Base-by-base conservation (phyloP, 1,140 invertebrate species). In the Calosoma granatense region DNA sequence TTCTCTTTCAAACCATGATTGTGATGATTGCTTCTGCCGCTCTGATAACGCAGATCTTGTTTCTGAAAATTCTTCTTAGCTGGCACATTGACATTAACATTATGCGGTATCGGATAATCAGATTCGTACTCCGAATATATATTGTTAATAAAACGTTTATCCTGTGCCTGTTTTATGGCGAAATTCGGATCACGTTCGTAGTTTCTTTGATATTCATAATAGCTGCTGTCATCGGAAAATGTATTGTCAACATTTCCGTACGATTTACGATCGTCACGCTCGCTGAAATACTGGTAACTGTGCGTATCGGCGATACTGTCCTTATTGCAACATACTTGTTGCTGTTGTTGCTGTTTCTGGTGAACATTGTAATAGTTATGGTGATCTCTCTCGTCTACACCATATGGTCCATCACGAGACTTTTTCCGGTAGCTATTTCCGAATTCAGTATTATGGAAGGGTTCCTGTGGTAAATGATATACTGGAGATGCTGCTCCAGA, bases 41-140 rank as follows among this genome's bases (percentile, higher is more conserved):
- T 47, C 9, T 47, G 41, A 47, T 47, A 47, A 9, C 41, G 9
- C 6, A 11, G 17, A 47, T 47, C 41, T 9, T 36, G 26, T 47
- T 47, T 47, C 17, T 47, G 41, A 47, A 47, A 47, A 12, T 9
- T 4, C 15, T 47, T 47, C 17, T 47, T 47, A n/a, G n/a, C n/a
- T n/a, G n/a, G n/a, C n/a, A n/a, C n/a, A 47, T 47, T 47, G 3
- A 17, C 3, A 11, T 11, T 47, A 4, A 17, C 41, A 47, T 9
- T 6, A 47, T 47, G 41, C 3, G 41, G 9, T 47, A 47, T 47
- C 41, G 41, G 41, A 47, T 12, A 12, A 17, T 47, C 41, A 11
- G 41, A 47, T 47, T 47, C 41, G 15, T 47, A 47, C 17, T 47
- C 41, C 3, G 41, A 47, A 47, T 47, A 47, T 12, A 47, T 17